Percentiles rank a stretch among this genome's conserved stretches.
These are phyloP conservation scores for Struthio camelus DNA, from an alignment of 2,113 vertebrate genomes.

Conservation along the genomic window DNA sequence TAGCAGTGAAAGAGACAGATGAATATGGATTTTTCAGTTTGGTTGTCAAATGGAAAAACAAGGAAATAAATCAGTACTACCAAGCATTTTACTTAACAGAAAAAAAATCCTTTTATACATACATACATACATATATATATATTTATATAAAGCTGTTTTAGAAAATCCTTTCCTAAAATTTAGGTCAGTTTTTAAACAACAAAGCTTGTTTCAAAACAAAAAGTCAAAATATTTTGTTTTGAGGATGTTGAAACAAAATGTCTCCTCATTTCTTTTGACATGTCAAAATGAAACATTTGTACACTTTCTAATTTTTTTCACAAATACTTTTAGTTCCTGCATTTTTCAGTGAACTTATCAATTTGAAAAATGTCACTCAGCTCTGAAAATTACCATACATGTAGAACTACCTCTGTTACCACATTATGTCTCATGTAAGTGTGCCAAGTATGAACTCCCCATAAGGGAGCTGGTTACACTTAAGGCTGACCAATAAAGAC, in stretches of 20 bases:
- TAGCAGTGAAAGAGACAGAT: neutral
- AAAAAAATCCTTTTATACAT: neutral
- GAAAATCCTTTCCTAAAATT: conserved; percentile 27
- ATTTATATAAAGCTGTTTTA: neutral
- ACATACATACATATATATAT: neutral
- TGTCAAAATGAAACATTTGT: conserved; percentile 55
- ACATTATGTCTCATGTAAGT: conserved; percentile 45
- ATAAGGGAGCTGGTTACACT: conserved; percentile 15
- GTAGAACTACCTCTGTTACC: conserved; percentile 58
- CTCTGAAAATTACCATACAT: conserved; percentile 63
- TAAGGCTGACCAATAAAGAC: conserved; percentile 49
- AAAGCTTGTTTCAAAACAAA: conserved; percentile 50
- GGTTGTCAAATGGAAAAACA: neutral
- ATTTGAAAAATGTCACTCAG: conserved; percentile 56
- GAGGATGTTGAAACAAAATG: conserved; percentile 24
- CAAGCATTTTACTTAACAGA: neutral
- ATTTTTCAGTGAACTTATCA: conserved; percentile 62
- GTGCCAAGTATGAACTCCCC: conserved; percentile 42
- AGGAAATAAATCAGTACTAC: neutral
- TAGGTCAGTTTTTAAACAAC: conserved; percentile 49
- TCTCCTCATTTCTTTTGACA: conserved; percentile 20
- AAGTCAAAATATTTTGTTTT: conserved; percentile 69
- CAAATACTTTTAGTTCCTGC: conserved; percentile 52
- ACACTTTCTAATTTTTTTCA: conserved; percentile 59
- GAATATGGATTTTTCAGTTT: conserved; percentile 43